Conservation (phyloP, 2,888 invertebrate species). For the Rhorus exstirpatorius region DNA sequence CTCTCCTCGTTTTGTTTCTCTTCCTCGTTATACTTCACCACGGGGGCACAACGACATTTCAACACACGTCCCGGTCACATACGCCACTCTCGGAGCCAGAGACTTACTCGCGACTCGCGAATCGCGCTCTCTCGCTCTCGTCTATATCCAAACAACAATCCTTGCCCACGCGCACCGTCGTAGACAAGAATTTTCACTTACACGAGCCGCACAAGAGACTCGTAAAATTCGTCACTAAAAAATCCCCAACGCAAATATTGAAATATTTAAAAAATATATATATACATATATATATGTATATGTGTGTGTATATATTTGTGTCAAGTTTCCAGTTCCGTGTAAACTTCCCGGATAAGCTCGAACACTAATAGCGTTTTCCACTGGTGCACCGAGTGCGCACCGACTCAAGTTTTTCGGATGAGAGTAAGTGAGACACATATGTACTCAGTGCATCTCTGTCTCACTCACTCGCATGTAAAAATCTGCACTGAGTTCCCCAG, state of each 20-base stretch:
- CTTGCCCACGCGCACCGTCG: neutral
- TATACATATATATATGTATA: neutral
- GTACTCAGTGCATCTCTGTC: no score
- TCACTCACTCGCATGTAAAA: no score
- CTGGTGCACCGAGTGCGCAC: no score
- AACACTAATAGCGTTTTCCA: no score
- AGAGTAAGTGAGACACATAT: no score
- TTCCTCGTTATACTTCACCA: conserved; percentile 44
- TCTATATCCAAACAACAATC: neutral
- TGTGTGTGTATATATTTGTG: neutral
- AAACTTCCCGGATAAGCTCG: conserved; percentile 22
- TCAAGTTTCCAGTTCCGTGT: conserved; percentile 7
- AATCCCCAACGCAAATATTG: neutral
- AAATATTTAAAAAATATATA: neutral
- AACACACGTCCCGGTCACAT: conserved; percentile 72
- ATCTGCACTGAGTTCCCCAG: no score
- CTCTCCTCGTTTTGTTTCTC: conserved; percentile 4
- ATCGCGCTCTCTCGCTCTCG: conserved; percentile 17
- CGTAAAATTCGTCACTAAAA: neutral
- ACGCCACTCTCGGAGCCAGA: conserved; percentile 66
- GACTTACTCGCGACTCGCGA: conserved; percentile 37
- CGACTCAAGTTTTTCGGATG: no score
- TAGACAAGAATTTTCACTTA: neutral
- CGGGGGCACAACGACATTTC: neutral
- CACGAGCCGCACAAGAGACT: neutral